Evolutionary conservation across 2,113 vertebrate genomes (phyloP).

Genomic region (Vulpes ferrilata): DNA sequence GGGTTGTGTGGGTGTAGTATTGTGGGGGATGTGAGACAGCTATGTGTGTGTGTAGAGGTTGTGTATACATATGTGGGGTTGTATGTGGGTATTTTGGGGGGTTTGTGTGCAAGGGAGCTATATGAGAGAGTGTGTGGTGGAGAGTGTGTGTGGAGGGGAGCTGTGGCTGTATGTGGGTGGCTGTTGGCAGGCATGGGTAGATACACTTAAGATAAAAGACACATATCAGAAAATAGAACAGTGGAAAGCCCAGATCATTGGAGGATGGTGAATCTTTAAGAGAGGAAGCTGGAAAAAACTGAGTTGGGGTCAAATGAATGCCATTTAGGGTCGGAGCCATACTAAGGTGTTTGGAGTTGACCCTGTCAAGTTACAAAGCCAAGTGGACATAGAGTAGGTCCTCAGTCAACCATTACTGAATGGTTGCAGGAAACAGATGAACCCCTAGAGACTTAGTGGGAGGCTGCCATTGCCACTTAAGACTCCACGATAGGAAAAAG

Average conservation of each 20-base stretch:
- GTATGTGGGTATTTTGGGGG: background rate
- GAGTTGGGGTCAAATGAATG: background rate
- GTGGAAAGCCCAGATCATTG: background rate
- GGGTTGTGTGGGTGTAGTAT: background rate
- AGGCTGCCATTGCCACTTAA: constrained; percentile 65
- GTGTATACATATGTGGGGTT: background rate
- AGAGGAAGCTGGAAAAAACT: background rate
- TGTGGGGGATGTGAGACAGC: background rate
- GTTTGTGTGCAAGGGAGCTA: background rate
- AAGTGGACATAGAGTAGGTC: background rate
- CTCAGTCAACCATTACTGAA: constrained; percentile 46
- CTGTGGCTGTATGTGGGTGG: background rate
- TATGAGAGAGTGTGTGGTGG: background rate
- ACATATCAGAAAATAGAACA: background rate
- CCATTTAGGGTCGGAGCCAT: background rate
- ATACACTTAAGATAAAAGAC: background rate
- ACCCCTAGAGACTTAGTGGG: constrained; percentile 44
- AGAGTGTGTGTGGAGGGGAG: background rate
- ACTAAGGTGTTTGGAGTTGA: background rate
- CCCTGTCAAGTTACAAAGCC: background rate
- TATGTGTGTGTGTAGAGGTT: background rate
- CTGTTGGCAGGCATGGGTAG: background rate
- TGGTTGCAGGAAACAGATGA: constrained; percentile 52
- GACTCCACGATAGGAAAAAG: constrained; percentile 59
- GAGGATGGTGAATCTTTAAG: background rate